phyloP scores from a whole-genome alignment of 2,797 vertebrate species.

The Pantherophis alleghaniensis region DNA sequence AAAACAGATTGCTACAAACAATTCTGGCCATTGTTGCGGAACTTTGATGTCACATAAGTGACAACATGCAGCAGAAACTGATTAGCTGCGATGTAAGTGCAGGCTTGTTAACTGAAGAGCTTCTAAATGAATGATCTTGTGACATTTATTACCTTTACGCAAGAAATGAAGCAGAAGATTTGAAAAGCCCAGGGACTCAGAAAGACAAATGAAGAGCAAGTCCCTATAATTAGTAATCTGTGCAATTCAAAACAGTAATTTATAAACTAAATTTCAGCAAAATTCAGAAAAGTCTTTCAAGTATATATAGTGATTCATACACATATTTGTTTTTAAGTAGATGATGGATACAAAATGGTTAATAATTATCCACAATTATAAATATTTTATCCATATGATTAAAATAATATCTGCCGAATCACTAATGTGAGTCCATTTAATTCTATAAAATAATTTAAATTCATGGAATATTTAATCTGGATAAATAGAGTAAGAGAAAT shows the following conservation, averaged over 20 bases:
- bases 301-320: constrained; percentile 50
- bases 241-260: constrained; percentile 19
- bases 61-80: background rate
- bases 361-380: constrained; percentile 51
- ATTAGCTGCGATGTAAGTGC: background rate
- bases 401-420: background rate
- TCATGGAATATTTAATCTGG: constrained; percentile 64
- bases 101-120: background rate
- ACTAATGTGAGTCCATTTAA: constrained; percentile 1
- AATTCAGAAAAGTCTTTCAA: constrained; percentile 56
- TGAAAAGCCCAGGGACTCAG: background rate
- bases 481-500: constrained; percentile 66
- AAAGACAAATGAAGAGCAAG: background rate
- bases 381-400: constrained; percentile 6
- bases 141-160: background rate
- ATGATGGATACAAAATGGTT: constrained; percentile 29
- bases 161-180: background rate
- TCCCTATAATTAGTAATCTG: background rate
- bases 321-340: constrained; percentile 48
- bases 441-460: constrained; percentile 56
- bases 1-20: background rate
- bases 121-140: background rate
- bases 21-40: background rate
- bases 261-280: constrained; percentile 42
- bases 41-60: background rate